Conservation (phyloP, 2,888 invertebrate species). For the Tenthredo scrophulariae region DNA sequence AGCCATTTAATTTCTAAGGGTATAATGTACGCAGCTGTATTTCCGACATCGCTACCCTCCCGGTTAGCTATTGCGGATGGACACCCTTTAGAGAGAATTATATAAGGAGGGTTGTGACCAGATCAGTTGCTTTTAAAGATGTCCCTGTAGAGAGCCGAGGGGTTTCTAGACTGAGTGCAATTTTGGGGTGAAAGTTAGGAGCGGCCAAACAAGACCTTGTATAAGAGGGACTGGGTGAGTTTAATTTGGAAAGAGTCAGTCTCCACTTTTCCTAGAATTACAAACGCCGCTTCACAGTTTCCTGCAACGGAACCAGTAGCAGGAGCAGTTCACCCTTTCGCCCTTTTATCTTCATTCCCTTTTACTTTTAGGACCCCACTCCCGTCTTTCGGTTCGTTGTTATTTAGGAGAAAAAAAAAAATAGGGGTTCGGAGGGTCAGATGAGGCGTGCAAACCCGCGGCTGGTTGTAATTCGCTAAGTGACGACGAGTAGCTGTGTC, state of each 20-base stretch:
- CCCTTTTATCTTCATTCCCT: background rate
- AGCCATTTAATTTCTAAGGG: background rate
- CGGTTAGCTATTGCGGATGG: background rate
- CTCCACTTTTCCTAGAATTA: constrained; percentile 36
- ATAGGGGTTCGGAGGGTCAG: background rate
- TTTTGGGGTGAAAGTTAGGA: constrained; percentile 39
- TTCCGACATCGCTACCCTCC: background rate
- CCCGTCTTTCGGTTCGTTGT: constrained; percentile 7
- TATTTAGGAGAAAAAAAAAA: background rate
- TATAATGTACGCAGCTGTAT: background rate
- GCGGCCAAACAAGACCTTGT: background rate
- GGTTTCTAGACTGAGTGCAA: constrained; percentile 5
- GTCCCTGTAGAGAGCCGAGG: background rate
- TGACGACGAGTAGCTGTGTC: background rate
- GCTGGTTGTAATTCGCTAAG: background rate
- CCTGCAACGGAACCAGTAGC: too few species aligned
- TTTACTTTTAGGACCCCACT: background rate
- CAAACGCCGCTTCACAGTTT: background rate
- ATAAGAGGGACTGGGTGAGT: background rate
- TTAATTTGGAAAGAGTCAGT: constrained; percentile 33
- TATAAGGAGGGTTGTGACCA: background rate
- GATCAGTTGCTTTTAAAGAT: constrained; percentile 30
- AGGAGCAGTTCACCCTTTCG: background rate
- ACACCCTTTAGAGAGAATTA: constrained; percentile 17
- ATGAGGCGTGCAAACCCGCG: background rate